Evolutionary conservation across 2,888 invertebrate genomes (phyloP).

Genomic region (Meganola albula): DNA sequence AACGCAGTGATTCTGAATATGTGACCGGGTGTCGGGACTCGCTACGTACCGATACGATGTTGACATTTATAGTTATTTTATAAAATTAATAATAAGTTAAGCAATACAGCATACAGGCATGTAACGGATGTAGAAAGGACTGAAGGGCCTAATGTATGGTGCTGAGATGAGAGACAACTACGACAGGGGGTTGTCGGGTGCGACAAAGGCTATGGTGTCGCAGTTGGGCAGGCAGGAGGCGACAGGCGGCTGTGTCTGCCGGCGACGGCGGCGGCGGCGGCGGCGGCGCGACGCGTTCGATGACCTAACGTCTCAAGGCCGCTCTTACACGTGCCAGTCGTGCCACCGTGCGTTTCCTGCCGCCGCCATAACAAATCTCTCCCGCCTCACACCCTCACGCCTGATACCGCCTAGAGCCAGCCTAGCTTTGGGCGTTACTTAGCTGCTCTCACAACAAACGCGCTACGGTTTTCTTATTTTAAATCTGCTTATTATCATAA

Average conservation of each 20-base stretch:
- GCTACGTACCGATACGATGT: no score
- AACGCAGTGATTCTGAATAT: constrained; percentile 36
- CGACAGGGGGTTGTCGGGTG: constrained; percentile 21
- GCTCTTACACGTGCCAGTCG: constrained; percentile 70
- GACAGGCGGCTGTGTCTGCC: constrained; percentile 46
- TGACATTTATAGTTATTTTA: no score
- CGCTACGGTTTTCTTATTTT: no score
- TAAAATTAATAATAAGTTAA: no score
- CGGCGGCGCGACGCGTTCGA: constrained; percentile 57
- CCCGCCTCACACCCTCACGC: constrained; percentile 47
- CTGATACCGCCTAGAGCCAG: constrained; percentile 31
- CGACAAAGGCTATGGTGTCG: constrained; percentile 48
- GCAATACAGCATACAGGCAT: no score
- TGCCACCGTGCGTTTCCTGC: constrained; percentile 68
- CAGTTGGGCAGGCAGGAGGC: constrained; percentile 43
- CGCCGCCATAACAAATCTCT: constrained; percentile 72
- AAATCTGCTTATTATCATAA: no score
- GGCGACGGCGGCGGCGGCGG: constrained; percentile 37
- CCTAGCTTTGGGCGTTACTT: constrained; percentile 19
- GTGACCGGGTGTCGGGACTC: constrained; percentile 19
- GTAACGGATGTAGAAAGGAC: constrained; percentile 15
- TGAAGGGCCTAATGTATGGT: constrained; percentile 6
- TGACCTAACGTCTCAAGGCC: constrained; percentile 73
- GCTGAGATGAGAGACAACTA: constrained; percentile 5
- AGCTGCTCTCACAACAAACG: no score